Percentiles rank a stretch among this genome's conserved stretches.
phyloP scores from a whole-genome alignment of 2,113 vertebrate genomes.

The Tursiops truncatus region DNA sequence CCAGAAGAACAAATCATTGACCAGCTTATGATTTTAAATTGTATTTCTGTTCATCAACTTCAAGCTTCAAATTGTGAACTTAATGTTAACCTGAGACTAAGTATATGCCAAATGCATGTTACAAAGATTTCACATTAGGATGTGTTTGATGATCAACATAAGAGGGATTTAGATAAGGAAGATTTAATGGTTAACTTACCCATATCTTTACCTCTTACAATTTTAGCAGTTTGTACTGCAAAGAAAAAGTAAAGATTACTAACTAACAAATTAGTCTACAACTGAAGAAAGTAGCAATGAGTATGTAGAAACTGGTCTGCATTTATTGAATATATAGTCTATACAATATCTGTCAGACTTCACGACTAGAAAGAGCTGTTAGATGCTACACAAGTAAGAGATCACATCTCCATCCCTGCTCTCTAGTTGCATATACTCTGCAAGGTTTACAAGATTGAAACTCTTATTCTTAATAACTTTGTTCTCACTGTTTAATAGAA shows the following conservation, averaged over 20 bases:
- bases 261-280: not conserved
- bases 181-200: not conserved
- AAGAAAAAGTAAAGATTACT: not conserved
- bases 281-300: not conserved
- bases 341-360: not conserved
- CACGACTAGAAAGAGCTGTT: not conserved
- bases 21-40: constrained; percentile 31
- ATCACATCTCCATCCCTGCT: not conserved
- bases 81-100: not conserved
- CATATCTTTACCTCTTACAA: not conserved
- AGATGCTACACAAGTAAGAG: not conserved
- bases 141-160: not conserved
- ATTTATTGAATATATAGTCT: not conserved
- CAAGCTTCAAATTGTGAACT: not conserved
- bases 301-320: not conserved
- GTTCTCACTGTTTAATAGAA: not conserved
- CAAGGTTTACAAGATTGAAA: not conserved
- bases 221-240: not conserved
- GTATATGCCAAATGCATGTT: not conserved
- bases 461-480: not conserved
- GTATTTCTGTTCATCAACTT: not conserved
- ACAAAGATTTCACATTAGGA: not conserved
- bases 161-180: not conserved
- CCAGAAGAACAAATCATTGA: not conserved
- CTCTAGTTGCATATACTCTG: not conserved